Evolutionary conservation across 2,797 vertebrate species (phyloP), one percentile per base, ranked within the genome.

Genomic region (Lagodon rhomboides): DNA sequence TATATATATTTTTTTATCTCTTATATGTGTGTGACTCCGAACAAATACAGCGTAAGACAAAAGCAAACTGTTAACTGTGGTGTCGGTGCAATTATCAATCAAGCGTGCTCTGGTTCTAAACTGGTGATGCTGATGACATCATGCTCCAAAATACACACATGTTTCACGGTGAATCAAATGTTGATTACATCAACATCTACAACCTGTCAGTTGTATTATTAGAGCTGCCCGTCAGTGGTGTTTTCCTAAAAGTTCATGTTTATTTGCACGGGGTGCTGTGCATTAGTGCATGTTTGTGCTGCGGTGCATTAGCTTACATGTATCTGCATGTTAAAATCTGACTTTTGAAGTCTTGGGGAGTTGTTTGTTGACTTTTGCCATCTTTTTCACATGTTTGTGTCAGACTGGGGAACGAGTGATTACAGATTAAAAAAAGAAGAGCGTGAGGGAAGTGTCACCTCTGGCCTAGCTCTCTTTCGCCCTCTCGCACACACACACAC

Each of bases 221-320:
- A 85, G 78, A 85, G 60, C 75, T 80, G 85, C 79, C 85, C 62
- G 77, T 92, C 85, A 86, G 62, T 13, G 17, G 23, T 87, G 79
- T 90, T 86, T 85, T 79, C 44, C 69, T 76, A 80, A 87, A 90
- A 80, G 79, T 87, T 87, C 76, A 80, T 77, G 84, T 92, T 93
- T 94, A 92, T 94, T 92, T 93, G 80, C 68, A 88, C 77, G 85
- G 73, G 62, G 59, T 70, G 59, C 55, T 54, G 79, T 78, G 73
- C 55, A 77, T 84, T 84, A 81, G 83, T 49, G 72, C 41, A n/a
- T 87, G 82, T 87, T 91, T 84, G 78, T 77, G 80, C 70, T 74
- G 47, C 73, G 75, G 56, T 85, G 82, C 66, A 83, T 87, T 90
- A 84, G 83, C 70, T 64, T 34, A 61, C 78, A 74, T 73, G 69